Evolutionary conservation across 37 sponge, comb jelly and placozoan species (phyloP).

Genomic region (Chondrilla cf. caribensis): DNA sequence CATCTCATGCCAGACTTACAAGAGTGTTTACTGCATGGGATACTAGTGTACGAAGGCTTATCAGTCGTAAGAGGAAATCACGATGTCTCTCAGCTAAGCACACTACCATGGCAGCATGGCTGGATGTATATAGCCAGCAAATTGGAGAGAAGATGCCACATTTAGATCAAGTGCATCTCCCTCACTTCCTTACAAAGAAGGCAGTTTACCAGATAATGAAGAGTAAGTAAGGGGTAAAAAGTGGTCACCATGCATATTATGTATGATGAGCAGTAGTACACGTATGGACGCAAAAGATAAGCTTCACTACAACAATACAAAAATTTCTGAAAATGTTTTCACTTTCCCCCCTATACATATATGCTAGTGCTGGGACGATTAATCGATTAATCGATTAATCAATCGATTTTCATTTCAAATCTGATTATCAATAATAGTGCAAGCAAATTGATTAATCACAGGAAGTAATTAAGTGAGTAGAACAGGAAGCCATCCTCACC

Average conservation of each 20-base stretch:
- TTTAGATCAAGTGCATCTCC: slow-evolving; percentile 40
- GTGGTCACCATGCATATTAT: background rate
- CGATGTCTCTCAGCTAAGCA: slow-evolving; percentile 14
- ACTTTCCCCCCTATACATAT: too few relatives aligned
- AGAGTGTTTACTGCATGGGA: background rate
- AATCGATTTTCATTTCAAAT: too few relatives aligned
- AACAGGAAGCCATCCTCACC: too few relatives aligned
- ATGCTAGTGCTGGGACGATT: too few relatives aligned
- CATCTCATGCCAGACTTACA: background rate
- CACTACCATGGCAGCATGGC: slow-evolving; percentile 40
- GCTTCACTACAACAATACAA: background rate
- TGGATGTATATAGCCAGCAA: slow-evolving; percentile 26
- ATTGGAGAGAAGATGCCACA: slow-evolving; percentile 55
- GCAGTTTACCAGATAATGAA: slow-evolving; percentile 37
- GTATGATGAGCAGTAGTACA: background rate
- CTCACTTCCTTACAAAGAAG: slow-evolving; percentile 39
- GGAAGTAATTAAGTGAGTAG: too few relatives aligned
- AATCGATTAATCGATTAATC: too few relatives aligned
- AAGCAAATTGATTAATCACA: too few relatives aligned
- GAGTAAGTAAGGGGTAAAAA: background rate
- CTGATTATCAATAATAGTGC: too few relatives aligned
- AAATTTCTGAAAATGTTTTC: too few relatives aligned
- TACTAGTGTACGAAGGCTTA: background rate
- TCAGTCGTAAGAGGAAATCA: background rate
- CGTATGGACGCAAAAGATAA: background rate